Conservation (phyloP, 2,888 invertebrate species). For the Drosophila quinaria region DNA sequence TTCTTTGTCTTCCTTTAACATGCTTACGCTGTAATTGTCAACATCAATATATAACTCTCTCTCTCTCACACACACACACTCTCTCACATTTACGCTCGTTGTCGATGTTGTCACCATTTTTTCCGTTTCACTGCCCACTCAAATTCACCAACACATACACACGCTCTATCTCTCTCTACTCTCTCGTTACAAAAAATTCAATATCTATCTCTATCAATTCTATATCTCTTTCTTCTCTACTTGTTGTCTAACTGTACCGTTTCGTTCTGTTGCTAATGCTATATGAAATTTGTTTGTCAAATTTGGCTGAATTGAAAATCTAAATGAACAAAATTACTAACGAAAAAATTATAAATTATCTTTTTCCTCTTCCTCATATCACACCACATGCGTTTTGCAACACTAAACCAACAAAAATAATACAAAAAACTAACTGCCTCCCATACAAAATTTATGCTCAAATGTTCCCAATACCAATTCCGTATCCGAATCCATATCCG, state of each 20-base stretch:
- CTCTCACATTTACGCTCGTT: constrained; percentile 28
- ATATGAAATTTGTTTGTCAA: constrained; percentile 46
- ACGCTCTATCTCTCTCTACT: constrained; percentile 7
- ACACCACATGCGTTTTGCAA: background rate
- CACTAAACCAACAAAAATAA: constrained; percentile 7
- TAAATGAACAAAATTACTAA: constrained; percentile 69
- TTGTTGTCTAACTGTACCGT: constrained; percentile 17
- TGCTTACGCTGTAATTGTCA: constrained; percentile 72
- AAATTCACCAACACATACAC: constrained; percentile 7
- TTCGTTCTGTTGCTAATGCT: constrained; percentile 32
- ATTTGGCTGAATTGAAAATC: constrained; percentile 61
- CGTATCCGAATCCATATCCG: constrained; percentile 20
- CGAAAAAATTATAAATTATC: constrained; percentile 69
- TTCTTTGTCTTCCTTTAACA: constrained; percentile 77
- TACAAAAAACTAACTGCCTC: constrained; percentile 31
- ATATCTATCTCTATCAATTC: constrained; percentile 4
- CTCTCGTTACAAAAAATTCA: background rate
- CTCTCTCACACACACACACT: constrained; percentile 10
- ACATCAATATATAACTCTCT: constrained; percentile 51
- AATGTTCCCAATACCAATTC: constrained; percentile 24
- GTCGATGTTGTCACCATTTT: constrained; percentile 37
- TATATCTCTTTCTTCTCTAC: constrained; percentile 7
- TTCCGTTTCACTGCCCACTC: constrained; percentile 10
- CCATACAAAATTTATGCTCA: constrained; percentile 33
- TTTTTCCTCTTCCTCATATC: constrained; percentile 22